Percentiles rank a stretch among this genome's conserved stretches.
These are phyloP conservation scores for Halcyon badia DNA, from an alignment of 2,797 vertebrate genomes.

Conservation along the genomic window DNA sequence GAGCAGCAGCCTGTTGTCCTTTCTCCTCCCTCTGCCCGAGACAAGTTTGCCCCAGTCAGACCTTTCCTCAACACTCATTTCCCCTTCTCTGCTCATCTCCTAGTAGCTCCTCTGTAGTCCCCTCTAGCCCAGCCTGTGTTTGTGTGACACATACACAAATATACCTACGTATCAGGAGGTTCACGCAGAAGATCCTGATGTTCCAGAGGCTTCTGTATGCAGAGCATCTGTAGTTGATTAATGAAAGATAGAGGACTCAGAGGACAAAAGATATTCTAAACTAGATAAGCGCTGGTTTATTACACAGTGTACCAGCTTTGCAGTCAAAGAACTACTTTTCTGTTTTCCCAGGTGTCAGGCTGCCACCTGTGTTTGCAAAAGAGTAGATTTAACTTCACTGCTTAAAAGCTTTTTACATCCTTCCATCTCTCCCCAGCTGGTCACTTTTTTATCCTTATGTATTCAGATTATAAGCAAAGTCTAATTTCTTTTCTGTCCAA, in stretches of 20 bases:
- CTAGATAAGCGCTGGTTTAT: not conserved
- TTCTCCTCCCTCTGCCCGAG: not conserved
- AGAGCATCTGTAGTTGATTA: not conserved
- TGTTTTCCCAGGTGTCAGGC: not conserved
- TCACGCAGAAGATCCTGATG: not conserved
- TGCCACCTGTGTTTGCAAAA: not conserved
- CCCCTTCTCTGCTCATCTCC: not conserved
- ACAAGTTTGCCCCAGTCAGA: not conserved
- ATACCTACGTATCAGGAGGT: not conserved
- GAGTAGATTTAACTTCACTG: not conserved
- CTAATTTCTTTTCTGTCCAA: not conserved
- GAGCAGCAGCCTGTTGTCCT: not conserved
- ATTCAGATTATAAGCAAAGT: not conserved
- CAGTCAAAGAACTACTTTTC: not conserved
- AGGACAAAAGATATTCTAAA: not conserved
- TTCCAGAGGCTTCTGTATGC: not conserved
- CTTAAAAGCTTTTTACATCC: not conserved
- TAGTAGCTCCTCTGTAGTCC: not conserved
- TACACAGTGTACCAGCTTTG: not conserved
- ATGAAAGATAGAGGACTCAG: not conserved
- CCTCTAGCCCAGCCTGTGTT: not conserved
- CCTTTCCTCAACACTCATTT: not conserved
- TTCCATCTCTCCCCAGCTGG: not conserved
- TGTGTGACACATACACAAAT: not conserved
- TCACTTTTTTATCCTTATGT: not conserved